Percentiles rank a stretch among this genome's conserved stretches.
phyloP scores from a whole-genome alignment of 2,797 vertebrate species.

The Tragopan temminckii region DNA sequence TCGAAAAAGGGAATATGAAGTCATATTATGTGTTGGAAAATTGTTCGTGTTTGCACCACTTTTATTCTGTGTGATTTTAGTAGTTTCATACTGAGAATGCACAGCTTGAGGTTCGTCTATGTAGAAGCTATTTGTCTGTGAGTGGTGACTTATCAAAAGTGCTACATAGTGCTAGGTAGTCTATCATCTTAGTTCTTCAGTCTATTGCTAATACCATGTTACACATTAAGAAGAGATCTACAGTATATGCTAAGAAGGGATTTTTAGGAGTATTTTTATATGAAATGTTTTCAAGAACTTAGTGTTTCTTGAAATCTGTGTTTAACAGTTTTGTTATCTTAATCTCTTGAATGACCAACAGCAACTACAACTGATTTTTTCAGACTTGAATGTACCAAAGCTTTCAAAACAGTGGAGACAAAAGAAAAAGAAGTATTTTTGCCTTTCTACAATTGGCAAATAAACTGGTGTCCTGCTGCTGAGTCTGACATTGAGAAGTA shows the following conservation, averaged over 20 bases:
- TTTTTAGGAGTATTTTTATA: neutral
- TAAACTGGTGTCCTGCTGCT: neutral
- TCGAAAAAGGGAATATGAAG: accelerated
- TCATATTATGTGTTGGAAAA: neutral
- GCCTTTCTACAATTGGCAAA: neutral
- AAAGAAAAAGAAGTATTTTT: neutral
- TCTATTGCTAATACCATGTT: neutral
- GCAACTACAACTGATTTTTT: neutral
- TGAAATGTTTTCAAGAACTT: neutral
- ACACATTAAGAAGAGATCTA: neutral
- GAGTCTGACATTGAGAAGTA: neutral
- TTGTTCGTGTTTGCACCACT: neutral
- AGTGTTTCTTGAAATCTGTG: neutral
- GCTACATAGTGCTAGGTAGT: no score
- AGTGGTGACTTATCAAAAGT: neutral
- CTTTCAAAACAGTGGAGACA: neutral
- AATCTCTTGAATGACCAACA: slow-evolving; percentile 11
- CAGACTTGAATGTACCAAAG: neutral
- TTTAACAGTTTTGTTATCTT: neutral
- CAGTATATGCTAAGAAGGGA: neutral
- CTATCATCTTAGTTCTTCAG: neutral
- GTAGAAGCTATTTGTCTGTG: neutral
- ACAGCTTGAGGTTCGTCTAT: neutral
- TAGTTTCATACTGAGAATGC: neutral
- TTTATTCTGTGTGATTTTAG: neutral